Percentiles rank a stretch among this genome's conserved stretches.
phyloP scores from a whole-genome alignment of 2,797 vertebrate species.

The Mormyrops boulengeri region DNA sequence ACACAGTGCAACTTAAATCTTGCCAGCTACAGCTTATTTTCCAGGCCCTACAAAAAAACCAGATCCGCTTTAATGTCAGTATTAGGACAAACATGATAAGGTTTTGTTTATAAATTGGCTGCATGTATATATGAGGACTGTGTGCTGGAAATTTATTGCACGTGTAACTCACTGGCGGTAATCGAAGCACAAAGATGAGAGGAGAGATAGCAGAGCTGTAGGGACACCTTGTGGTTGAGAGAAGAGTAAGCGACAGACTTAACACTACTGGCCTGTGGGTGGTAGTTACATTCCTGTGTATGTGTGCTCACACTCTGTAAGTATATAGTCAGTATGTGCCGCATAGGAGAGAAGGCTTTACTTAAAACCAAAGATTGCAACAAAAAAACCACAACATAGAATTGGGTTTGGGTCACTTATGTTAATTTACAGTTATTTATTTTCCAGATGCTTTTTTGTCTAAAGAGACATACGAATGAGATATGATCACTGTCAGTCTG shows the following conservation, averaged over 20 bases:
- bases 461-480: not conserved
- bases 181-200: not conserved
- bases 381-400: not conserved
- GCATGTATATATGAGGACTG: not conserved
- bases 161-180: not conserved
- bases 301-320: not conserved
- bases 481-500: not conserved
- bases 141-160: not conserved
- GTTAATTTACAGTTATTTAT: not conserved
- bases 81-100: not conserved
- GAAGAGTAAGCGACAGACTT: not conserved
- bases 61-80: not conserved
- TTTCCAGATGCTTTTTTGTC: not conserved
- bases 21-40: not conserved
- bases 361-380: not conserved
- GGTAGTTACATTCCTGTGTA: not conserved
- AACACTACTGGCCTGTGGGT: not conserved
- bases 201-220: conserved; percentile 18
- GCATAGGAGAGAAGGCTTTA: not conserved
- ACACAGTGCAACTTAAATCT: not conserved
- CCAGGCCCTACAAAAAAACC: not conserved
- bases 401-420: not conserved
- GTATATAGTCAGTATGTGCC: not conserved
- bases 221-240: conserved; percentile 30
- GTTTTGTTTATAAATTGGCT: not conserved